phyloP scores from a whole-genome alignment of 1,140 invertebrate species.

The Dendroctonus valens region DNA sequence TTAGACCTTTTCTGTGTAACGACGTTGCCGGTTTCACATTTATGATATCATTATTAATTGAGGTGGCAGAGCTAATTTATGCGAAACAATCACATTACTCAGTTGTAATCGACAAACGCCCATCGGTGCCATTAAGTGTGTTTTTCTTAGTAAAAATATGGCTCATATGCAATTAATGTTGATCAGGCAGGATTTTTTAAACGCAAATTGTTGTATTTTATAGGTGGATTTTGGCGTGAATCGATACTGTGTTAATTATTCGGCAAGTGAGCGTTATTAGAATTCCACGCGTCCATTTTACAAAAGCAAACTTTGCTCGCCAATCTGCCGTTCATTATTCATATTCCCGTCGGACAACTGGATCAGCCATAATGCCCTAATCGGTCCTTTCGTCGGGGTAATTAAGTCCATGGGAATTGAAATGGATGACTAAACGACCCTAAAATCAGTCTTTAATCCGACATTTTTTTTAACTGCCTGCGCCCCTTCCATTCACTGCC shows the following conservation, averaged over 20 bases:
- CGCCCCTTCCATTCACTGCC: background rate
- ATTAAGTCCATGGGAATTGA: slow-evolving; percentile 14
- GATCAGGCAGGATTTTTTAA: background rate
- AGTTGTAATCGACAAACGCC: background rate
- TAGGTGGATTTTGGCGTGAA: background rate
- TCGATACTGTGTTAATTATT: background rate
- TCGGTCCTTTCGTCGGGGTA: slow-evolving; percentile 11
- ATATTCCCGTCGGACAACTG: slow-evolving; percentile 6
- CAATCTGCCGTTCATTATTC: slow-evolving; percentile 7
- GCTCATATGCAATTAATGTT: background rate
- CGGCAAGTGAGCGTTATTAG: background rate
- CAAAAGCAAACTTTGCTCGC: background rate
- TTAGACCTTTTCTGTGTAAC: too few species aligned
- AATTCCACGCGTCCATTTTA: background rate
- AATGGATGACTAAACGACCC: slow-evolving; percentile 6
- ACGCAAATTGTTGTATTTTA: background rate
- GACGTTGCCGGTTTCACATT: too few species aligned
- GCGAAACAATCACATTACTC: too few species aligned
- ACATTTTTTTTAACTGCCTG: too few species aligned
- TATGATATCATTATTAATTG: too few species aligned
- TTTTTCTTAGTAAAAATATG: background rate
- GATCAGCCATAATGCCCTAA: slow-evolving; percentile 9
- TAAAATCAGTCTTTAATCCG: slow-evolving; percentile 7
- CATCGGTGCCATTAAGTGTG: background rate
- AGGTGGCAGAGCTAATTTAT: too few species aligned